Evolutionary conservation across 1,140 invertebrate species (phyloP), one percentile per base, ranked within the genome.

Genomic region (Nilaparvata lugens): DNA sequence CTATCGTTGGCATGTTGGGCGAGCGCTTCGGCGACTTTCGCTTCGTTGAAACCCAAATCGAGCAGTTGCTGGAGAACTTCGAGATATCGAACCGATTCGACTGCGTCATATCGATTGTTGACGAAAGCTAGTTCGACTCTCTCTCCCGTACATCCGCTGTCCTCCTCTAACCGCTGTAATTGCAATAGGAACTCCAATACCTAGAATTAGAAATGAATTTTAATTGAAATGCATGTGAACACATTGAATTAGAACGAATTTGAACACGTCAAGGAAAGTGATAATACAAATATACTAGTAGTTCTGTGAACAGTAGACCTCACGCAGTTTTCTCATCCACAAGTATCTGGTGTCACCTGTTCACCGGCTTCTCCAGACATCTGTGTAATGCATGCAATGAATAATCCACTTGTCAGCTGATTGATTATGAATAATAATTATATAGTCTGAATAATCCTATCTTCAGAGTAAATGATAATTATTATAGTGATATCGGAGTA

Each of bases 11-110:
- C 79, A 69, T 84, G 83, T 68, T 84, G 83, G 13, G 87, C 70
- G 23, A 93, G 75, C 35, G 89, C 89, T 58, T 80, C 78, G 1
- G 83, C 84, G n/a, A 87, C 87, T 67, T 81, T 78, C 23, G 81
- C 79, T 75, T 90, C 86, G 0, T 84, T 75, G 72, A 93, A 93
- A 21, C 90, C 90, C 35, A 93, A 76, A 71, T 90, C 87, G 72
- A 85, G 80, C 45, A 93, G 75, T 66, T 90, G 87, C 48, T 81
- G 80, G 62, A 79, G 69, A 66, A 78, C 72, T 63, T 77, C 69
- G 42, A 81, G 71, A 66, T 80, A 81, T 19, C 68, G 65, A 67
- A 75, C 75, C 4, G 79, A 76, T 65, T 76, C 73, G 2, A 74
- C 68, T 57, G 75, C 68, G 67, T 81, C 75, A 48, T 76, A 77